A percentile compares a stretch with the other conserved stretches of the same genome.
phyloP scores from a whole-genome alignment of 2,888 invertebrate species.

The Acronicta aceris region DNA sequence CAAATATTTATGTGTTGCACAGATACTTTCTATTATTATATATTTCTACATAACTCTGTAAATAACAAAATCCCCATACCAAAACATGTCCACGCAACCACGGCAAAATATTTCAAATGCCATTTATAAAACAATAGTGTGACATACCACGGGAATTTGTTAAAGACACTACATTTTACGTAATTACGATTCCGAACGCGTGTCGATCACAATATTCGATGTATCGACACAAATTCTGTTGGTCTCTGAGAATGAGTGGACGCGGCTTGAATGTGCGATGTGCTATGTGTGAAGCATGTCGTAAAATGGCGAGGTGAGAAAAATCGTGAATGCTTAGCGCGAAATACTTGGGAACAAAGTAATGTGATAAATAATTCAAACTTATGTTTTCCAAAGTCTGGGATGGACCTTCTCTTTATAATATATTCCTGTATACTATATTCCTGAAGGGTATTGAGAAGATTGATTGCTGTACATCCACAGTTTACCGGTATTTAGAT shows the following conservation, averaged over 20 bases:
- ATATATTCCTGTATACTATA: too few relatives aligned
- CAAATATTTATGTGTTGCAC: too few relatives aligned
- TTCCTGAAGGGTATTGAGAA: too few relatives aligned
- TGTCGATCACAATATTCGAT: constrained; percentile 48
- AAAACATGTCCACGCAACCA: constrained; percentile 10
- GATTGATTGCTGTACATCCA: too few relatives aligned
- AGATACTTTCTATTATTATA: too few relatives aligned
- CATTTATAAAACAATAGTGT: constrained; percentile 30
- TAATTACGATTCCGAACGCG: constrained; percentile 48
- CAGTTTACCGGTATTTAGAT: too few relatives aligned
- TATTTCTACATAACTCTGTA: not conserved
- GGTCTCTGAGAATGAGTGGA: constrained; percentile 28
- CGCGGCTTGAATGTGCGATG: constrained; percentile 33
- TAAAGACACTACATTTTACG: constrained; percentile 28
- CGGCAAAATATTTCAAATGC: constrained; percentile 35
- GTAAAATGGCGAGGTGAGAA: constrained; percentile 25
- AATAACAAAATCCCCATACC: not conserved
- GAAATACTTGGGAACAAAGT: constrained; percentile 1
- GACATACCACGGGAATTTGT: constrained; percentile 35
- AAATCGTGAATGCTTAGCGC: constrained; percentile 3
- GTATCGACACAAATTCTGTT: constrained; percentile 51
- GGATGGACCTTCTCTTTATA: too few relatives aligned
- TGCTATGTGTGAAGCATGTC: constrained; percentile 28
- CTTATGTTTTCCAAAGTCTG: not conserved
- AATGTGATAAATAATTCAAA: not conserved